Percentiles rank a stretch among this genome's conserved stretches.
These are phyloP conservation scores for Phalacrocorax carbo DNA, from an alignment of 2,113 vertebrate genomes.

Conservation along the genomic window DNA sequence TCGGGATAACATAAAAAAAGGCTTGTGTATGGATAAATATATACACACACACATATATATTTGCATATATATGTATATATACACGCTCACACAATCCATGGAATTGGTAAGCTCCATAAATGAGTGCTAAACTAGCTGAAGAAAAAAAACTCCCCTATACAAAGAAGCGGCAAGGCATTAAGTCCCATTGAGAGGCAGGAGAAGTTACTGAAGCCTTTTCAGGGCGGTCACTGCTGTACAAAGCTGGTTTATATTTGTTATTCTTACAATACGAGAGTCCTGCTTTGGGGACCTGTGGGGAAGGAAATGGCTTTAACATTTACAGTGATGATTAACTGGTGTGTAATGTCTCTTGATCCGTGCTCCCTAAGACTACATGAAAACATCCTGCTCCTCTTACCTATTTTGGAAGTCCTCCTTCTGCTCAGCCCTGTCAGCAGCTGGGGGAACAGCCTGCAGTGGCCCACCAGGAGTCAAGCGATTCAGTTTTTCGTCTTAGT, in stretches of 20 bases:
- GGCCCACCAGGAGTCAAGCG: neutral
- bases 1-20: neutral
- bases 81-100: neutral
- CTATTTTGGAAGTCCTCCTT: conserved; percentile 1
- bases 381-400: conserved; percentile 24
- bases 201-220: conserved; percentile 15
- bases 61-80: neutral
- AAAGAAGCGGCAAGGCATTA: neutral
- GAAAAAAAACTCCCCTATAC: neutral
- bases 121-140: neutral
- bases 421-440: neutral
- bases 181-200: neutral
- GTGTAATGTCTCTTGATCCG: conserved; percentile 28
- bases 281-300: conserved; percentile 25
- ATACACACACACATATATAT: neutral
- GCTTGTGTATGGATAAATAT: neutral
- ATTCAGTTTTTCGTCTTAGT: neutral
- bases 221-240: neutral
- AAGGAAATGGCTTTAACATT: conserved; percentile 58
- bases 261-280: neutral
- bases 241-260: conserved; percentile 33
- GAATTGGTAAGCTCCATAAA: neutral
- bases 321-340: conserved; percentile 31
- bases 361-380: neutral
- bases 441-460: neutral